These are phyloP conservation scores for Agrilus cyanescens DNA, from an alignment of 2,888 invertebrate species.

Conservation along the genomic window DNA sequence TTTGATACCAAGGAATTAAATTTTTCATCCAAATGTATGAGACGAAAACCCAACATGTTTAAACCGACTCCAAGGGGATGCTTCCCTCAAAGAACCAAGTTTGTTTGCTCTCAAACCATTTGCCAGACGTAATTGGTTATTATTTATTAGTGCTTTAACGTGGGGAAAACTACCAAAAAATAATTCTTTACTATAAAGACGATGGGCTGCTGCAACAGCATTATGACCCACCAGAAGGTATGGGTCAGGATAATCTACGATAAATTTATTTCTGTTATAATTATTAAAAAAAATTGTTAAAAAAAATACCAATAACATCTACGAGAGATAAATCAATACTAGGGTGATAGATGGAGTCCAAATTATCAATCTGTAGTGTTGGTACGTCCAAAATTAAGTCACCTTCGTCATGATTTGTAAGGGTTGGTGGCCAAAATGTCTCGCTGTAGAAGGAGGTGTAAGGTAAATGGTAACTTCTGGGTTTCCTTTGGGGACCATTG, in stretches of 20 bases:
- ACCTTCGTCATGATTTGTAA: no score
- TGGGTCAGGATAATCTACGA: conserved; percentile 40
- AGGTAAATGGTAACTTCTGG: no score
- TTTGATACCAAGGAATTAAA: no score
- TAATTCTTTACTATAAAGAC: conserved; percentile 42
- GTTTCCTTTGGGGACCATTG: no score
- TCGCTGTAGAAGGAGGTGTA: no score
- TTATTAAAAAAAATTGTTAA: not conserved
- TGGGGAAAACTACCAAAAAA: conserved; percentile 57
- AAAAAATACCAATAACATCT: not conserved
- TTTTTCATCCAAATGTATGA: no score
- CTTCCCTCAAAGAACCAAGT: conserved; percentile 48
- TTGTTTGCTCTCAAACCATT: conserved; percentile 49
- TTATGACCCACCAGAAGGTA: conserved; percentile 46
- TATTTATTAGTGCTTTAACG: conserved; percentile 44
- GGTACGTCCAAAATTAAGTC: no score
- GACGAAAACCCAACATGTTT: no score
- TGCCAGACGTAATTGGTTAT: conserved; percentile 45
- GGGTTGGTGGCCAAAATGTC: no score
- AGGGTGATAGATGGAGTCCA: no score
- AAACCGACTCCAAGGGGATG: conserved; percentile 45
- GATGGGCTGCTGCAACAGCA: conserved; percentile 43
- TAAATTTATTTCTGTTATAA: not conserved
- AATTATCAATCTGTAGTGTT: no score
- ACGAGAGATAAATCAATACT: no score